Conservation (phyloP, 1,140 invertebrate species). For the Neoseiulus cucumeris region DNA sequence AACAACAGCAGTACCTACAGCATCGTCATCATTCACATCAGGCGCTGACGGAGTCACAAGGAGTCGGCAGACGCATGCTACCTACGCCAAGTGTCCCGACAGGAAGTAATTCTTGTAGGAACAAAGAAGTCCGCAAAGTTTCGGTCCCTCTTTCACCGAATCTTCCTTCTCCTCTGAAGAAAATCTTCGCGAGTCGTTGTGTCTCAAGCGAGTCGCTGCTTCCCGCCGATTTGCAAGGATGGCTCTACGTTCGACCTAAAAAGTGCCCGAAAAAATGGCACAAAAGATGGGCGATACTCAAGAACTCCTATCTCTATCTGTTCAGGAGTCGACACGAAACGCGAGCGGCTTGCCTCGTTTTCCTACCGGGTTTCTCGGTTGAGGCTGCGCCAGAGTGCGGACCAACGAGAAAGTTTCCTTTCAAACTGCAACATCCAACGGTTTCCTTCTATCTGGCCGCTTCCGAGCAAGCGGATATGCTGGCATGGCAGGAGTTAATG, state of each 20-base stretch:
- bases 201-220: slow-evolving; percentile 5
- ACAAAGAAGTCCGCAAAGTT: too few species aligned
- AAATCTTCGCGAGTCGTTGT: background rate
- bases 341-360: background rate
- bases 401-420: background rate
- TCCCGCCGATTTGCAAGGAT: background rate
- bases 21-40: too few species aligned
- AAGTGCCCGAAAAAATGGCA: slow-evolving; percentile 5
- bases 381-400: background rate
- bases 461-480: background rate
- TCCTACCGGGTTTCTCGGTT: background rate
- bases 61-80: too few species aligned
- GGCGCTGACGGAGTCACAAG: too few species aligned
- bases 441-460: background rate
- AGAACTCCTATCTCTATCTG: slow-evolving; percentile 5
- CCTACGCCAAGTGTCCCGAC: too few species aligned
- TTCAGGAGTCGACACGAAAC: slow-evolving; percentile 2
- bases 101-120: too few species aligned
- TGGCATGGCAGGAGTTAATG: background rate
- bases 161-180: slow-evolving; percentile 4
- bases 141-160: background rate
- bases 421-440: slow-evolving; percentile 3
- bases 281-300: slow-evolving; percentile 1
- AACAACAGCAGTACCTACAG: too few species aligned
- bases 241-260: background rate